Percentiles rank a stretch among this genome's conserved stretches.
Conservation (phyloP, 2,113 vertebrate genomes). For the Lophochroa leadbeateri region DNA sequence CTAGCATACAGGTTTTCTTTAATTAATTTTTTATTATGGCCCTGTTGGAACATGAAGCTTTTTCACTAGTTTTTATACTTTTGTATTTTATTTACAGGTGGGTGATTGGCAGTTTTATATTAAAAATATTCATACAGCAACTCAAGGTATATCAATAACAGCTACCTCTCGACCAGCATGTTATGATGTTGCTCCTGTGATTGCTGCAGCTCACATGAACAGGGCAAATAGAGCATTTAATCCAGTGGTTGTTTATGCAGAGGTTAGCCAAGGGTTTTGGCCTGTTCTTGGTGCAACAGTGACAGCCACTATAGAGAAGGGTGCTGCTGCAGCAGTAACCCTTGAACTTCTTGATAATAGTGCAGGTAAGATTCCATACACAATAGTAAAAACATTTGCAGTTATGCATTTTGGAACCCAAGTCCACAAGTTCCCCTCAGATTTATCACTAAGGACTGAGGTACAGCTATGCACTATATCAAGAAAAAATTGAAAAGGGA, state of each 20-base stretch:
- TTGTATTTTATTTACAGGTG: slow-evolving; percentile 39
- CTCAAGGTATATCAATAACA: slow-evolving; percentile 66
- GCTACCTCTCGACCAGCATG: slow-evolving; percentile 59
- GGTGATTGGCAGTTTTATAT: slow-evolving; percentile 73
- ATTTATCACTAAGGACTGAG: background rate
- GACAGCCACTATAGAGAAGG: slow-evolving; percentile 62
- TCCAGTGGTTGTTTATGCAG: slow-evolving; percentile 68
- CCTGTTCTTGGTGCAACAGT: slow-evolving; percentile 73
- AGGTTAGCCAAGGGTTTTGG: slow-evolving; percentile 72
- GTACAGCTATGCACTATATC: background rate
- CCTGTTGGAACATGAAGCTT: background rate
- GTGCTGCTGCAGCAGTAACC: background rate
- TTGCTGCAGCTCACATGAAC: slow-evolving; percentile 39
- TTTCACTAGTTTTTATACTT: background rate
- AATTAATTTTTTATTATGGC: background rate
- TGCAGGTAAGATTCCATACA: slow-evolving; percentile 54
- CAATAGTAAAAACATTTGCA: background rate
- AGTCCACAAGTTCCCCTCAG: background rate
- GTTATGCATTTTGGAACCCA: background rate
- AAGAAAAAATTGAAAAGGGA: background rate
- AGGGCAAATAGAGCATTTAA: slow-evolving; percentile 4
- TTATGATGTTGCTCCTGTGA: slow-evolving; percentile 52
- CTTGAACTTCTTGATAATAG: slow-evolving; percentile 73
- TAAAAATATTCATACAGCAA: background rate
- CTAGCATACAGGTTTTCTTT: background rate